Evolutionary conservation across 1,140 invertebrate species (phyloP).

Genomic region (Tetramorium parvispinum): DNA sequence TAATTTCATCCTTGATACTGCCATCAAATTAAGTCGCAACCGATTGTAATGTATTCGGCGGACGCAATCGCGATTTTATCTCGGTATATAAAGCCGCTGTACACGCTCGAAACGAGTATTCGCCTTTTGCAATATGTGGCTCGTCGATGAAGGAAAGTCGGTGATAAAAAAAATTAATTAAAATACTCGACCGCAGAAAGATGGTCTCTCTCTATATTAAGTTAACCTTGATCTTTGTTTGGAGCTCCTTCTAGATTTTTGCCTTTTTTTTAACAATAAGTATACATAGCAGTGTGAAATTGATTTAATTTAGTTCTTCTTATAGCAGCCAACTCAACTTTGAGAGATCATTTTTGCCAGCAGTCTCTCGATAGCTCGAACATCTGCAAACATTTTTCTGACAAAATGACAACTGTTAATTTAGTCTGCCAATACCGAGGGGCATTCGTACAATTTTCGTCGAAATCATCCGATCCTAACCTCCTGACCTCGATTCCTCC

Average conservation of each 20-base stretch:
- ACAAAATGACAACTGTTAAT: neutral
- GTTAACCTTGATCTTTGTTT: neutral
- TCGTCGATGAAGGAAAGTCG: conserved; percentile 1
- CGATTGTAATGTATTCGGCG: conserved; percentile 36
- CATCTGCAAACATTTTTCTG: neutral
- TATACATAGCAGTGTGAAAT: neutral
- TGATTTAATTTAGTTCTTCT: neutral
- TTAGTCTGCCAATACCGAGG: neutral
- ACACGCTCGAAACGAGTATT: neutral
- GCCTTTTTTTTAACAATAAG: neutral
- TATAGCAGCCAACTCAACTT: neutral
- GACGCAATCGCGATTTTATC: conserved; percentile 34
- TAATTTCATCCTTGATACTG: conserved; percentile 43
- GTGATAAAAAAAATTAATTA: conserved; percentile 19
- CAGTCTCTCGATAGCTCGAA: neutral
- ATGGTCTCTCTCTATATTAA: neutral
- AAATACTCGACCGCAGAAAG: neutral
- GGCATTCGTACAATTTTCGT: conserved; percentile 19
- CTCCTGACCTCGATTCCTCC: conserved; percentile 56
- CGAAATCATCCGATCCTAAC: conserved; percentile 56
- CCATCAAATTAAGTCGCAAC: conserved; percentile 25
- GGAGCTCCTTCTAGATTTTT: neutral
- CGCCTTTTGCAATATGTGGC: conserved; percentile 5
- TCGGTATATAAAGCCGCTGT: neutral
- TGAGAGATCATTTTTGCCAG: neutral